phyloP scores from a whole-genome alignment of 2,113 vertebrate species.

The Oxygymnocypris stewartii region DNA sequence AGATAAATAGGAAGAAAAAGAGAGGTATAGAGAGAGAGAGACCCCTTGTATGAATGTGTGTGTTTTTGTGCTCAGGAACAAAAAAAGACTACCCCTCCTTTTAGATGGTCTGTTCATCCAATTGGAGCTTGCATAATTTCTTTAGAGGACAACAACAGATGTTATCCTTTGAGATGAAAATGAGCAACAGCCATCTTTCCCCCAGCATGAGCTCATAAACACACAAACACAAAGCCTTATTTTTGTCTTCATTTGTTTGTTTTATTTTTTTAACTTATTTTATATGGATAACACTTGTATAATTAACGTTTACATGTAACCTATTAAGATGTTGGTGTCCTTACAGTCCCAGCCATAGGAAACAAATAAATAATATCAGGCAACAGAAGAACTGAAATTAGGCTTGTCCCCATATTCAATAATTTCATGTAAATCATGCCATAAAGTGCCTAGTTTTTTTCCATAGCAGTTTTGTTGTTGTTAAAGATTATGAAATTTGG shows the following conservation, averaged over 20 bases:
- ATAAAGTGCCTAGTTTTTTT: neutral
- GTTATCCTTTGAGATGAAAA: constrained; percentile 74
- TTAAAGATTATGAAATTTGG: neutral
- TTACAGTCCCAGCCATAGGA: neutral
- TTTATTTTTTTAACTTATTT: neutral
- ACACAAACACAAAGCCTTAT: neutral
- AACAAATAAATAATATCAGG: neutral
- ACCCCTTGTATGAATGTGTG: constrained; percentile 2
- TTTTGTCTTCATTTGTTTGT: neutral
- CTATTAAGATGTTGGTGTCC: neutral
- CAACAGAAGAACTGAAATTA: neutral
- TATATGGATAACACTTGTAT: neutral
- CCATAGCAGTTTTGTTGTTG: neutral
- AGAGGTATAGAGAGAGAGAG: neutral
- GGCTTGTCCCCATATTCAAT: neutral
- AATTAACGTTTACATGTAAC: neutral
- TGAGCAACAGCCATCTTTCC: constrained; percentile 57
- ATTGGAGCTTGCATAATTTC: constrained; percentile 71
- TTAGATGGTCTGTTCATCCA: constrained; percentile 52
- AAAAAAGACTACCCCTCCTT: constrained; percentile 40
- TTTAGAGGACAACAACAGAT: constrained; percentile 66
- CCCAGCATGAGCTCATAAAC: constrained; percentile 18
- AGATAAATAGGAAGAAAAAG: neutral
- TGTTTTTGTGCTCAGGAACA: constrained; percentile 29
- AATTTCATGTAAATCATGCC: neutral